Evolutionary conservation across 2,113 vertebrate species (phyloP).

Genomic region (Sitta europaea): DNA sequence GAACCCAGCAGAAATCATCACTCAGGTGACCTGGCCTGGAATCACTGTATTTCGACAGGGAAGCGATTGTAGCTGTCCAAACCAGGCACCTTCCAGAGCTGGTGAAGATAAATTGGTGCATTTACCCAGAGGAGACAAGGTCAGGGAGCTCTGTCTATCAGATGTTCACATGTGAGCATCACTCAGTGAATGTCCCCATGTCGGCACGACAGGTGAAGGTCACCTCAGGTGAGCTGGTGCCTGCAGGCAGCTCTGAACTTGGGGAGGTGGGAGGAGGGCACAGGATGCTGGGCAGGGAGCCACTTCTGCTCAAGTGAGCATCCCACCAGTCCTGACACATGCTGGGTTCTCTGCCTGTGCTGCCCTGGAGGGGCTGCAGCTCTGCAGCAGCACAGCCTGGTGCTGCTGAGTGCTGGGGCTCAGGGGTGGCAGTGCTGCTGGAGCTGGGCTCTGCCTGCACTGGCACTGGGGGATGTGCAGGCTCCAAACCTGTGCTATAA

Average conservation of each 20-base stretch:
- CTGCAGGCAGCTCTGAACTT: not conserved
- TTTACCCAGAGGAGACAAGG: not conserved
- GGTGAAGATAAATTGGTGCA: not conserved
- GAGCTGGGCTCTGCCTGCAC: not conserved
- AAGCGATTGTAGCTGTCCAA: not conserved
- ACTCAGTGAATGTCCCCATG: fast-evolving
- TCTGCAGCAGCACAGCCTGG: not conserved
- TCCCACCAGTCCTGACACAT: not conserved
- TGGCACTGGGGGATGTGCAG: not conserved
- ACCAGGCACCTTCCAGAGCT: not conserved
- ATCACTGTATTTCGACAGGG: fast-evolving
- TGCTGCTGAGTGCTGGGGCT: not conserved
- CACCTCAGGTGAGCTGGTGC: not conserved
- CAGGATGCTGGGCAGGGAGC: not conserved
- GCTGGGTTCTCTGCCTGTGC: not conserved
- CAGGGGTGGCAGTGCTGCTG: not conserved
- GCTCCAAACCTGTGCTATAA: not conserved
- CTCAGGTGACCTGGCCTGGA: not conserved
- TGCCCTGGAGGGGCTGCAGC: not conserved
- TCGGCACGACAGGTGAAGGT: fast-evolving
- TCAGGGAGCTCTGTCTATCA: not conserved
- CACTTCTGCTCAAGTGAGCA: not conserved
- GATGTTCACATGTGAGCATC: not conserved
- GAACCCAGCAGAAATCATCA: not conserved
- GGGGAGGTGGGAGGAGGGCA: not conserved